Evolutionary conservation across 2,113 vertebrate genomes (phyloP), one percentile per base, ranked within the genome.

Genomic region (Rhadina sibilatrix): DNA sequence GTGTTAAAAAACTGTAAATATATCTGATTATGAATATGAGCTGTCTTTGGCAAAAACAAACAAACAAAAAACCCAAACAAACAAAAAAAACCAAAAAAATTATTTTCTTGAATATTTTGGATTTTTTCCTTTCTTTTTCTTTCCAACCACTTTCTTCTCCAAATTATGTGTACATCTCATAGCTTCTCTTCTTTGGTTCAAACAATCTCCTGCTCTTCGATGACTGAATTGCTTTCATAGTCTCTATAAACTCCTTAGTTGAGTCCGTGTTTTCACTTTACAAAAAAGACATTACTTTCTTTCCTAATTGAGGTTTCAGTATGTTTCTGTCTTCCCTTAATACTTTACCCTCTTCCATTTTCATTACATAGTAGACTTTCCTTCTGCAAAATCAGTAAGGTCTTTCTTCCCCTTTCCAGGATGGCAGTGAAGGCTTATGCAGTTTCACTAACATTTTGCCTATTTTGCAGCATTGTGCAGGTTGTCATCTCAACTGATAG

Each of bases 401-500:
- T 13, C 27, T 86, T 59, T 78, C 50, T 87, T 94, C 59, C 59
- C 11, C 30, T 90, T 91, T 90, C 33, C 38, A 70, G 44, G 54
- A 16, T 6, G 2, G 3, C 49, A 60, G 9, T 28, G 56, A 94
- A 89, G 28, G 17, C 22, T 89, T 52, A 11, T 1, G 1, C 19
- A 23, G 31, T 78, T 91, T 81, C 35, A 28, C 57, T 66, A 42
- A 47, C 3, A 42, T 74, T 61, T 90, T 2, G 0, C n/a, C 31
- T 68, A 4, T 46, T 84, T 68, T 89, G 15, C 38, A 75, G 60
- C 42, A 52, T 71, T 93, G 44, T 52, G 5, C 30, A 89, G 38
- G 14, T 25, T 75, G 8, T 53, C 5, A 0, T 78, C 60, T 71
- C 71, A 91, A 71, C 8, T 0, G 0, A 6, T 27, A 71, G 60